These are phyloP conservation scores for Diorhabda elongata DNA, from an alignment of 1,140 invertebrate genomes.

Conservation along the genomic window DNA sequence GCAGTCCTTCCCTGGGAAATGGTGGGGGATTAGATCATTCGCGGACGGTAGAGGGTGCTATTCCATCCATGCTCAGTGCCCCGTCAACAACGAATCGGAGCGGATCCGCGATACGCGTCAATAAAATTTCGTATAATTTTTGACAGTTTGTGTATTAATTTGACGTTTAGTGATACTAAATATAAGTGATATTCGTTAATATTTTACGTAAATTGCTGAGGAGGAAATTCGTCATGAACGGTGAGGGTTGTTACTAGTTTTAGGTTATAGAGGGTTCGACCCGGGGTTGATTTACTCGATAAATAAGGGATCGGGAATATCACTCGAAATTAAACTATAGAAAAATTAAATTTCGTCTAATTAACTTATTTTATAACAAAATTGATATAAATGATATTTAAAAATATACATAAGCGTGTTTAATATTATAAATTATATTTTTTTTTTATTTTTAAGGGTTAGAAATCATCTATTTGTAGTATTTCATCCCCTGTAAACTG, in stretches of 20 bases:
- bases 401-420: no score
- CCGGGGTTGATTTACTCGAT: neutral
- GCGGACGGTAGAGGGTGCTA: constrained; percentile 12
- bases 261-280: constrained; percentile 1
- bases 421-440: no score
- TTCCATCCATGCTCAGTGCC: constrained; percentile 13
- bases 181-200: neutral
- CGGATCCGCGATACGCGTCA: neutral
- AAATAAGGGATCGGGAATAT: no score
- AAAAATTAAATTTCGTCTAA: no score
- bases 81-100: constrained; percentile 7
- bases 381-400: no score
- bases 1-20: constrained; percentile 3
- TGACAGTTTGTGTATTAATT: constrained; percentile 11
- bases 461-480: no score
- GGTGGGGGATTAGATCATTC: constrained; percentile 14
- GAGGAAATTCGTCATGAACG: neutral
- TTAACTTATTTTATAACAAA: no score
- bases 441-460: no score
- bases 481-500: no score
- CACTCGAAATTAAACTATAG: no score
- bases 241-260: neutral
- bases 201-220: neutral
- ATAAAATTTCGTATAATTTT: neutral
- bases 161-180: constrained; percentile 6